Conservation (phyloP, 1,140 invertebrate genomes). For the Drosophila pectinifera region DNA sequence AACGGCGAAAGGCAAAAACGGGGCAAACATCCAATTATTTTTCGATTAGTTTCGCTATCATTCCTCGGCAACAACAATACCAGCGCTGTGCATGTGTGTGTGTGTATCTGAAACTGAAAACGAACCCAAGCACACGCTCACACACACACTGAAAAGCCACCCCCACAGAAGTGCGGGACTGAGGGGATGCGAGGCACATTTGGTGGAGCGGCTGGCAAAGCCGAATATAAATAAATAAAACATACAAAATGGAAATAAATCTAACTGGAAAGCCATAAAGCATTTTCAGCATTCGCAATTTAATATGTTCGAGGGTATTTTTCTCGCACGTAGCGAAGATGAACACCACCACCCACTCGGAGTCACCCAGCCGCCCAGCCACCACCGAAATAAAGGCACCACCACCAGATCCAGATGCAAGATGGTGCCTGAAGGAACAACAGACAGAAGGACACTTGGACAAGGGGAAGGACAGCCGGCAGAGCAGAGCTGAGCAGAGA, state of each 20-base stretch:
- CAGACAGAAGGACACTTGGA: conserved; percentile 55
- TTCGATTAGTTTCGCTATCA: conserved; percentile 85
- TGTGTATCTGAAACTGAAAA: conserved; percentile 62
- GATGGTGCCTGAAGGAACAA: conserved; percentile 76
- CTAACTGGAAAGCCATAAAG: conserved; percentile 85
- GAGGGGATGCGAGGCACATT: conserved; percentile 42
- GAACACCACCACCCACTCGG: conserved; percentile 55
- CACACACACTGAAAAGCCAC: conserved; percentile 47
- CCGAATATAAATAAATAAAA: conserved; percentile 84
- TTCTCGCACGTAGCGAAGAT: conserved; percentile 80
- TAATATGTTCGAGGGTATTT: conserved; percentile 84
- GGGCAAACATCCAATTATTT: conserved; percentile 84
- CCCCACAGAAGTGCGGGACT: conserved; percentile 22
- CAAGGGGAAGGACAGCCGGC: conserved; percentile 50
- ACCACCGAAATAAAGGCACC: conserved; percentile 30
- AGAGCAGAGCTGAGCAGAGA: conserved; percentile 8
- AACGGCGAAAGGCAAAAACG: conserved; percentile 51
- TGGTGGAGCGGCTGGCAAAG: conserved; percentile 48
- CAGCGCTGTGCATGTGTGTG: conserved; percentile 40
- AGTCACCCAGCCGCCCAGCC: conserved; percentile 32
- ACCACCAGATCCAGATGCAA: conserved; percentile 60
- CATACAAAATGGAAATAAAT: conserved; percentile 85
- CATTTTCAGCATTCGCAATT: conserved; percentile 85
- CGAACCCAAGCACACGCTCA: conserved; percentile 49
- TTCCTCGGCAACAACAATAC: conserved; percentile 69